Evolutionary conservation across 1,140 invertebrate species (phyloP).

Genomic region (Bombus sibiricus): DNA sequence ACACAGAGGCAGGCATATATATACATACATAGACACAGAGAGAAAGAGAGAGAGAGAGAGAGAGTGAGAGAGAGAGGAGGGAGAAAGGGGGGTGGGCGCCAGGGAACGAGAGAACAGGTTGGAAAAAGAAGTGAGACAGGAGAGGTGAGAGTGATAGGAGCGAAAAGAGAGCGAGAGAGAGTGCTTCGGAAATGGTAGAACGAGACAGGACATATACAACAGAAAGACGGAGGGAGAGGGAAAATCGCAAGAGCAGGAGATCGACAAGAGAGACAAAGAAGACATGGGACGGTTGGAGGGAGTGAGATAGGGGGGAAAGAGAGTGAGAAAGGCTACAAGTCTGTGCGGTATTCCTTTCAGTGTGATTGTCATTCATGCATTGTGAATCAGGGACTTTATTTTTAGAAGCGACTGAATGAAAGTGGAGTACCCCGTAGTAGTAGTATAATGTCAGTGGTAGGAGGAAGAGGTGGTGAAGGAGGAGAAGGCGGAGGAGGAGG

Average conservation of each 20-base stretch:
- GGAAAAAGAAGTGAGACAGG: constrained; percentile 32
- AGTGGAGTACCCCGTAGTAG: constrained; percentile 78
- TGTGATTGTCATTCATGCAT: constrained; percentile 81
- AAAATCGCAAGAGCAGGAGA: constrained; percentile 5
- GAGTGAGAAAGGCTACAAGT: constrained; percentile 50
- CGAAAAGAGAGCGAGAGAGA: constrained; percentile 12
- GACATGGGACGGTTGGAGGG: neutral
- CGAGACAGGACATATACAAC: neutral
- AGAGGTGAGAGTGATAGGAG: constrained; percentile 29
- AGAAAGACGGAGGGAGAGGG: constrained; percentile 10
- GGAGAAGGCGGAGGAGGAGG: constrained; percentile 47
- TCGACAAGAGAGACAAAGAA: constrained; percentile 3
- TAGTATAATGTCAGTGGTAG: constrained; percentile 63
- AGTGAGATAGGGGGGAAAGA: constrained; percentile 1
- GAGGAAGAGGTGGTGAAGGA: constrained; percentile 52
- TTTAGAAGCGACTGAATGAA: constrained; percentile 80
- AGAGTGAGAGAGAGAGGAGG: no score
- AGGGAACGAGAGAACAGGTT: constrained; percentile 12
- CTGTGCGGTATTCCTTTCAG: constrained; percentile 71
- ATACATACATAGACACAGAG: neutral
- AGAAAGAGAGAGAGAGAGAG: neutral
- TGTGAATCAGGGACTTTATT: constrained; percentile 81
- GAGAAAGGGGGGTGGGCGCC: neutral
- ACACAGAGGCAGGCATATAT: neutral
- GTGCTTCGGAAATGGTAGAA: neutral